A percentile compares a stretch with the other conserved stretches of the same genome.
These are phyloP conservation scores for Intellagama lesueurii DNA, from an alignment of 2,797 vertebrate genomes.

Conservation along the genomic window DNA sequence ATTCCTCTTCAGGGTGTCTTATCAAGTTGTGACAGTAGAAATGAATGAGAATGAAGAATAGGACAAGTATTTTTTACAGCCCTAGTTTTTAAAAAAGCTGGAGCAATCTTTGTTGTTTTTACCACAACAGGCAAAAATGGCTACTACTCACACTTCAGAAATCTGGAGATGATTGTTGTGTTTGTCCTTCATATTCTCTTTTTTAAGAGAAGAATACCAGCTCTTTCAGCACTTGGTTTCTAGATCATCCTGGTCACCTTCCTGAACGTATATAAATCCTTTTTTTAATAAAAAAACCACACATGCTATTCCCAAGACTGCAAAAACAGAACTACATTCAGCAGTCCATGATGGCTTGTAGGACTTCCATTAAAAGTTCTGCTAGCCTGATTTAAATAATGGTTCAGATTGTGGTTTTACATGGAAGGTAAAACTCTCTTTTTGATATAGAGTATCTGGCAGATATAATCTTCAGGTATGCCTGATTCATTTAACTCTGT, in stretches of 20 bases:
- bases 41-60: too few relatives aligned
- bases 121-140: too few relatives aligned
- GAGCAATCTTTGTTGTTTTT: too few relatives aligned
- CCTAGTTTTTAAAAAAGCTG: too few relatives aligned
- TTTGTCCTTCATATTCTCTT: not conserved
- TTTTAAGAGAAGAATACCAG: not conserved
- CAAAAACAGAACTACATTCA: not conserved
- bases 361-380: not conserved
- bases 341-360: not conserved
- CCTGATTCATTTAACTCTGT: constrained; percentile 1
- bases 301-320: not conserved
- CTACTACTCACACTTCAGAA: not conserved
- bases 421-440: not conserved
- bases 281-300: not conserved
- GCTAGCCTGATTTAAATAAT: not conserved
- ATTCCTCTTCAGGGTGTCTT: too few relatives aligned
- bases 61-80: too few relatives aligned
- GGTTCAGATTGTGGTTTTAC: not conserved
- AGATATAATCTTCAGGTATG: not conserved
- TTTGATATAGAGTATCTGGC: not conserved
- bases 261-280: not conserved
- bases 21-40: too few relatives aligned
- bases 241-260: not conserved
- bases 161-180: not conserved
- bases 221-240: not conserved